Conservation (phyloP, 2,797 vertebrate species). For the Catamblyrhynchus diadema region DNA sequence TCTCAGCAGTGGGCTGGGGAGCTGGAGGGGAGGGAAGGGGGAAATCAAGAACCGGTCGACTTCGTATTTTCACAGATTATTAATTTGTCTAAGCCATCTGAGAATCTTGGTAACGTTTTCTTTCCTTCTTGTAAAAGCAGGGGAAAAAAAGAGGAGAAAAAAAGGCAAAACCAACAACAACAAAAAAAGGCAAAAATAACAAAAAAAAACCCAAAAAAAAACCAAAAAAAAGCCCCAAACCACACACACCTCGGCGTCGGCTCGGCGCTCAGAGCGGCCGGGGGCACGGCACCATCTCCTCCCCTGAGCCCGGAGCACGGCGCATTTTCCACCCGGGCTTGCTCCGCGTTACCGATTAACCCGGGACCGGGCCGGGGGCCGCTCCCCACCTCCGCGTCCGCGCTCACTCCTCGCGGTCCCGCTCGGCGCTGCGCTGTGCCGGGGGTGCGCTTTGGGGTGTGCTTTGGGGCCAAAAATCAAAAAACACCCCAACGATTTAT, state of each 20-base stretch:
- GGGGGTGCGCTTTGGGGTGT: not conserved
- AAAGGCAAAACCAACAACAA: not conserved
- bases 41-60: slow-evolving; percentile 35
- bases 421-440: not conserved
- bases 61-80: slow-evolving; percentile 56
- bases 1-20: slow-evolving; percentile 28
- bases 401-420: not conserved
- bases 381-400: not conserved
- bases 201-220: not conserved
- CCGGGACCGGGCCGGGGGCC: not conserved
- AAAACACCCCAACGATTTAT: not conserved
- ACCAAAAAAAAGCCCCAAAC: not conserved
- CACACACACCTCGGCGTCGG: not conserved
- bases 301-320: not conserved
- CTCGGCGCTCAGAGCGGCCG: not conserved
- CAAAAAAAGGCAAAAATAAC: not conserved
- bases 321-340: slow-evolving; percentile 22
- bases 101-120: slow-evolving; percentile 1
- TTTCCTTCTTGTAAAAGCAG: not conserved
- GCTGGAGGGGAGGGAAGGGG: slow-evolving; percentile 16
- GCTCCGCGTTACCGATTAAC: slow-evolving; percentile 49
- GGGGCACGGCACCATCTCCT: slow-evolving; percentile 10
- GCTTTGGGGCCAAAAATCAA: not conserved
- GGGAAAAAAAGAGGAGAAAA: rapidly evolving
- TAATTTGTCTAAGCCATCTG: slow-evolving; percentile 47